A percentile compares a stretch with the other conserved stretches of the same genome.
Conservation (phyloP, 2,888 invertebrate genomes). For the Lepidochitona cinerea region DNA sequence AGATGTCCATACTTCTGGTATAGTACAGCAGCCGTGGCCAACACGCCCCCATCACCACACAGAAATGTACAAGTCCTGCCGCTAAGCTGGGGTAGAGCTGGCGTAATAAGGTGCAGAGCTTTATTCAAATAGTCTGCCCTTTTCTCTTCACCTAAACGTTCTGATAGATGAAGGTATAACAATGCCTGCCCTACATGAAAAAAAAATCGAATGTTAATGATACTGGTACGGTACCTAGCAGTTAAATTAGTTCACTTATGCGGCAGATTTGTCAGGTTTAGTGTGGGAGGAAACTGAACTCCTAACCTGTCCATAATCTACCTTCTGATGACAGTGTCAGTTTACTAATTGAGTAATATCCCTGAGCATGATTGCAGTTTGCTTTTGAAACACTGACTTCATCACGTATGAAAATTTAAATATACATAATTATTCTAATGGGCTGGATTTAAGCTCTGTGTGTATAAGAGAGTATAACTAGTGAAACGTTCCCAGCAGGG, state of each 20-base stretch:
- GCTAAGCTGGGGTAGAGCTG: constrained; percentile 70
- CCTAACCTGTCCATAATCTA: no score
- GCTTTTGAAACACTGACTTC: no score
- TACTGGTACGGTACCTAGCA: background rate
- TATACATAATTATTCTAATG: no score
- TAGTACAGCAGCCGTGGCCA: constrained; percentile 77
- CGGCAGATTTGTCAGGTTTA: background rate
- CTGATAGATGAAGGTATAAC: constrained; percentile 75
- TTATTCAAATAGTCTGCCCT: constrained; percentile 63
- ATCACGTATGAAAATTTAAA: no score
- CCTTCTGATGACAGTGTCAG: no score
- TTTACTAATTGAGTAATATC: no score
- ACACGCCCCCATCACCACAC: constrained; percentile 80
- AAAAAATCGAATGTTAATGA: background rate
- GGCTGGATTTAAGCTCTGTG: no score
- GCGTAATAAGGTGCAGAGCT: constrained; percentile 65
- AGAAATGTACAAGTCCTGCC: constrained; percentile 77
- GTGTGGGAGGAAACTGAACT: background rate
- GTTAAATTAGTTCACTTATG: background rate
- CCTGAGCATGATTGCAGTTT: no score
- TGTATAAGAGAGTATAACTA: no score
- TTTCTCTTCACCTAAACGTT: constrained; percentile 22
- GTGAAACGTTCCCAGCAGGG: no score
- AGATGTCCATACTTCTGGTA: constrained; percentile 75
- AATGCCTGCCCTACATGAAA: constrained; percentile 76